Evolutionary conservation across 1,140 invertebrate species (phyloP).

Genomic region (Drosophila bocqueti): DNA sequence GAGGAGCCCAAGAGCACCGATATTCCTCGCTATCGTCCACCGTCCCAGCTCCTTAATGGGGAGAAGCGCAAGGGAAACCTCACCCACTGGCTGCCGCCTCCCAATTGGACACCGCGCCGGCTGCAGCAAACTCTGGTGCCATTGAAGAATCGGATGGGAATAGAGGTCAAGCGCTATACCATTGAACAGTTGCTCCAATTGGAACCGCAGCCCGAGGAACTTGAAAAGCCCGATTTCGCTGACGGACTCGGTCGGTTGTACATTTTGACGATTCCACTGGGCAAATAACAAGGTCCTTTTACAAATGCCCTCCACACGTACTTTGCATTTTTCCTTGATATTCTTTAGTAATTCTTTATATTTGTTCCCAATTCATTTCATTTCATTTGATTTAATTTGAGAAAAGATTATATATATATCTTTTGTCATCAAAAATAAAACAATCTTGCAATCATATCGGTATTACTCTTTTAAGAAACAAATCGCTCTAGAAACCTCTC

Average conservation of each 20-base stretch:
- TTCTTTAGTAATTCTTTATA: background rate
- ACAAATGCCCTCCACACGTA: background rate
- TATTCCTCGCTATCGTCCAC: slow-evolving; percentile 19
- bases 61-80: slow-evolving; percentile 30
- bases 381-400: background rate
- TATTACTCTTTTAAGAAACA: background rate
- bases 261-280: slow-evolving; percentile 10
- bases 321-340: background rate
- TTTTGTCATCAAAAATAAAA: background rate
- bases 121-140: background rate
- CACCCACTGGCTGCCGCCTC: slow-evolving; percentile 5
- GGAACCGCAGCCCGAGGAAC: slow-evolving; percentile 48
- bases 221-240: slow-evolving; percentile 27
- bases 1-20: background rate
- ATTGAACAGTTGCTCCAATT: slow-evolving; percentile 48
- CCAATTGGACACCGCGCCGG: slow-evolving; percentile 1
- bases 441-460: background rate
- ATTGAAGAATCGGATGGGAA: background rate
- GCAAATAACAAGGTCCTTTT: slow-evolving; percentile 1
- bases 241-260: slow-evolving; percentile 2
- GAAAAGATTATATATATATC: background rate
- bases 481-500: no score
- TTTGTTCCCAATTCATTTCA: background rate
- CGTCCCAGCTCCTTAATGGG: background rate
- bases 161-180: slow-evolving; percentile 36